Evolutionary conservation across 2,888 invertebrate genomes (phyloP).

Genomic region (Gandaritis pyraliata): DNA sequence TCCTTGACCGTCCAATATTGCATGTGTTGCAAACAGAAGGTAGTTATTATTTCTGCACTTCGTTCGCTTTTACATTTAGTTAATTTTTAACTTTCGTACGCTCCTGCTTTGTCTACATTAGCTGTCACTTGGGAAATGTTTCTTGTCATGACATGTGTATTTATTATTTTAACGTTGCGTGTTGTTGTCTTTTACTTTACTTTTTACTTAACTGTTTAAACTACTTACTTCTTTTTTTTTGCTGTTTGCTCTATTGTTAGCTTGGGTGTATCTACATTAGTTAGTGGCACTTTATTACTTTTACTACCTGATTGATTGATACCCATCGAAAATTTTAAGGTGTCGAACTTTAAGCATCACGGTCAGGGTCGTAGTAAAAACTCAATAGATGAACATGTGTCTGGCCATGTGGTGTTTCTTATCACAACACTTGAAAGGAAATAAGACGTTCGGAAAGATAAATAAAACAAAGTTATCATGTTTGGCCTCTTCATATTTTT

Average conservation of each 20-base stretch:
- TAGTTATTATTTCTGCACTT: slow-evolving; percentile 28
- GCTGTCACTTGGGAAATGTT: slow-evolving; percentile 13
- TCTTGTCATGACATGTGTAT: slow-evolving; percentile 24
- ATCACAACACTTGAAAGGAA: slow-evolving; percentile 65
- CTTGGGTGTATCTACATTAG: too few relatives aligned
- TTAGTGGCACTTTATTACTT: background rate
- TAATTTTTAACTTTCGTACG: slow-evolving; percentile 22
- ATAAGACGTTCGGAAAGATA: slow-evolving; percentile 45
- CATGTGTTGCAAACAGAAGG: slow-evolving; percentile 30
- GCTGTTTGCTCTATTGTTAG: too few relatives aligned
- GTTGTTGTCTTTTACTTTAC: background rate
- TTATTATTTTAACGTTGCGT: background rate
- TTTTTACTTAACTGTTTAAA: background rate
- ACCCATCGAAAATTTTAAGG: slow-evolving; percentile 21
- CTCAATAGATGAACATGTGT: slow-evolving; percentile 62
- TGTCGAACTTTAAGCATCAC: slow-evolving; percentile 55
- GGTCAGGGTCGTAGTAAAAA: slow-evolving; percentile 62
- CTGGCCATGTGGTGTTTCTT: slow-evolving; percentile 69
- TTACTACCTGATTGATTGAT: slow-evolving; percentile 16
- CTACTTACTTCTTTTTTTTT: too few relatives aligned
- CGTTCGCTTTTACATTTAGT: slow-evolving; percentile 3
- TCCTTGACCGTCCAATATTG: slow-evolving; percentile 46
- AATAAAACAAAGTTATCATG: slow-evolving; percentile 51
- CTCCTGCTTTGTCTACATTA: slow-evolving; percentile 27
- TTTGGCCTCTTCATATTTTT: slow-evolving; percentile 38